These are phyloP conservation scores for Lophochroa leadbeateri DNA, from an alignment of 2,113 vertebrate genomes.

Conservation along the genomic window DNA sequence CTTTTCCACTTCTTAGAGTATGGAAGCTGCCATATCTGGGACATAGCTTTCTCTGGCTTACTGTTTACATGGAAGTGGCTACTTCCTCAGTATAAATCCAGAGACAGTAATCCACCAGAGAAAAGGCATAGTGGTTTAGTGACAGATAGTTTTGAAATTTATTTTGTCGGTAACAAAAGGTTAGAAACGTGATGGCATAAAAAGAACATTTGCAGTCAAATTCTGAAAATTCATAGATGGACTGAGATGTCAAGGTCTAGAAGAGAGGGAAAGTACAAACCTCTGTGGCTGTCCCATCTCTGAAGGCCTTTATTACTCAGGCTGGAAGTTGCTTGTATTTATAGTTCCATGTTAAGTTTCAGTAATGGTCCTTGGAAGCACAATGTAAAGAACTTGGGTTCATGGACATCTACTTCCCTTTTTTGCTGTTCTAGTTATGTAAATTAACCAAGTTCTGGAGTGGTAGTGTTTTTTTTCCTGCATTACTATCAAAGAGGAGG, in stretches of 20 bases:
- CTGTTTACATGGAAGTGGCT: neutral
- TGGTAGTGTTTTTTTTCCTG: neutral
- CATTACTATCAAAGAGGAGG: neutral
- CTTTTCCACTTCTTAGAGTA: neutral
- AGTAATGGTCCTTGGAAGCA: neutral
- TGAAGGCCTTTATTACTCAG: neutral
- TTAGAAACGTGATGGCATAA: neutral
- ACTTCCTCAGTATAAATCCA: neutral
- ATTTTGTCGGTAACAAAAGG: neutral
- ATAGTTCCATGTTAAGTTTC: neutral
- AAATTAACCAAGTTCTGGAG: neutral
- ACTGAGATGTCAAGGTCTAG: neutral
- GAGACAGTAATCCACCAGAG: neutral
- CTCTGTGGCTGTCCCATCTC: neutral
- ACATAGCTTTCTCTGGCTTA: neutral
- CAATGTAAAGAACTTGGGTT: accelerated
- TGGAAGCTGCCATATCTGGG: neutral
- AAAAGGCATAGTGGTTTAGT: neutral
- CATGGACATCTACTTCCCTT: neutral
- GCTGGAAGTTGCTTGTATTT: neutral
- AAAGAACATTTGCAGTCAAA: neutral
- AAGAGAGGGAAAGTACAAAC: neutral
- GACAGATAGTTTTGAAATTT: neutral
- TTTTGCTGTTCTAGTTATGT: neutral
- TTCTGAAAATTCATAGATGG: neutral